Evolutionary conservation across 1,140 invertebrate species (phyloP), one percentile per base, ranked within the genome.

Genomic region (Drosophila tani): DNA sequence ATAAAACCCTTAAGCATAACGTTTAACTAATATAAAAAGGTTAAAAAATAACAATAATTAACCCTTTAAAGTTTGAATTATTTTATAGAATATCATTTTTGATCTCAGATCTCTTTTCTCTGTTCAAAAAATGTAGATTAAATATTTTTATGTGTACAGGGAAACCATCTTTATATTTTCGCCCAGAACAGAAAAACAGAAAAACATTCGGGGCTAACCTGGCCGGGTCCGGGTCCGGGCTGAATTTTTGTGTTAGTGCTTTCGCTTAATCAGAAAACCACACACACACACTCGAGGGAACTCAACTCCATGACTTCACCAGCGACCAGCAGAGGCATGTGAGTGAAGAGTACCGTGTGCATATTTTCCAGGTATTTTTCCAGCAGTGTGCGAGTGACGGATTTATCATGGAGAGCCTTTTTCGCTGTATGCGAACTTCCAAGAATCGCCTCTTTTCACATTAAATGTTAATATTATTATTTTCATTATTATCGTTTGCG

Each of bases 391-490:
- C 53, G 60, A 43, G 64, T 68, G 67, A 64, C 60, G 68, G 75
- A 86, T 82, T 70, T 86, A 85, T 75, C 63, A 79, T 73, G 60
- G 58, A 76, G 62, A 79, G 68, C 65, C 70, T 69, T 65, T 70
- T 58, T 46, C 40, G 60, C 43, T 43, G 55, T 77, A 55, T 75
- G 75, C 49, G 74, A 55, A 78, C 59, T 83, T 87, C 83, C 74
- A 58, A 63, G 83, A 87, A 75, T 81, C 32, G 76, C 50, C 65
- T 60, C 73, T 88, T 66, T 88, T 84, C 77, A 78, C 85, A 78
- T 75, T 84, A 67, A 73, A 78, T 81, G 84, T 81, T 88, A 84
- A 90, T 90, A 81, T 88, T 88, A 83, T 83, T 77, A 79, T 77
- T 75, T 62, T 85, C 80, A 68, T 69, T 78, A 60, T 65, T 75